Base-by-base conservation (phyloP, 2,797 vertebrate species). In the Mormyrops boulengeri region DNA sequence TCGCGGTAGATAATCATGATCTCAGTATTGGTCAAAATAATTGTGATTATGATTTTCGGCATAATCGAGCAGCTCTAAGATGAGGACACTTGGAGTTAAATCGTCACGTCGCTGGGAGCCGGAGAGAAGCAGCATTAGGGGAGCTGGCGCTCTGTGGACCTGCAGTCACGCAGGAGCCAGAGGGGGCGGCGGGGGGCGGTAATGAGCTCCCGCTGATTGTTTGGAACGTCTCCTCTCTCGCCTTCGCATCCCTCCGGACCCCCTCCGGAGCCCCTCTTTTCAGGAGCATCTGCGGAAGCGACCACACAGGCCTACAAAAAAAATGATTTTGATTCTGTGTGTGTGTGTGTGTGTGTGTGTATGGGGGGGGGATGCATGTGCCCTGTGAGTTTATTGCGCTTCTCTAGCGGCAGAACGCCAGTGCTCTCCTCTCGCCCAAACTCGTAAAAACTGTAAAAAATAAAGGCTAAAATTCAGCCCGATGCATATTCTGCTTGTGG, bases 201-300 rank as follows among this genome's bases (percentile, higher is more conserved):
- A 87, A 89, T 89, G 91, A 90, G 52, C 26, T 87, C 88, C 85
- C 0, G 6, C 38, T 82, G 69, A 53, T 7, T 89, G 53, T 66
- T 87, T 89, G 53, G 53, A 84, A 90, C 53, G 47, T 44, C 50
- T 84, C 11, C 8, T 60, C 85, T 57, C 50, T 55, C 26, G 9
- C 55, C 11, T 55, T 50, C 14, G 50, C 50, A 84, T 80, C 88
- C 85, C 66, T 34, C 22, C 14, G 85, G 53, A 55, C 57, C 85
- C 38, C 50, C 38, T 53, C 87, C 80, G 88, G 1, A 4, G 62
- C 44, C 5, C 89, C 91, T 92, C 91, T 90, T 92, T 84, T 87
- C 8, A 0, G 77, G 88, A 12, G 19, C 90, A 91, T 1, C 93
- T 91, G 92, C 60, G 30, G 88, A 92, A 90, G 89, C 90, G 90